Evolutionary conservation across 2,888 invertebrate genomes (phyloP).

Genomic region (Anaspis maculata): DNA sequence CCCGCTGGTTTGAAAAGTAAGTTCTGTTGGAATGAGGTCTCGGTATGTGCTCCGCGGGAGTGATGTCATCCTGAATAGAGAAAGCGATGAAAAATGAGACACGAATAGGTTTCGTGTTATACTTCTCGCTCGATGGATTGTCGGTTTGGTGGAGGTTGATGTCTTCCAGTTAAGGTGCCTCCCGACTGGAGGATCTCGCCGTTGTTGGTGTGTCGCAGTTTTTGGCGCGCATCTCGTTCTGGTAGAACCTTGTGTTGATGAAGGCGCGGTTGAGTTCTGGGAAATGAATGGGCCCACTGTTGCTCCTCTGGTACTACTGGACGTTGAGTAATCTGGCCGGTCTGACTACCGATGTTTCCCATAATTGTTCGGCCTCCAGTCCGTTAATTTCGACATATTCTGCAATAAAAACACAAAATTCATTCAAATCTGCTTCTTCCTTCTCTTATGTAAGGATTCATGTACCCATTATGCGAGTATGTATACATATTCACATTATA

Average conservation of each 20-base stretch:
- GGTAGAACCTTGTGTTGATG: constrained; percentile 52
- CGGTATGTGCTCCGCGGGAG: constrained; percentile 5
- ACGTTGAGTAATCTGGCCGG: constrained; percentile 27
- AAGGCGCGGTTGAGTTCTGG: constrained; percentile 26
- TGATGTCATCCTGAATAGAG: constrained; percentile 10
- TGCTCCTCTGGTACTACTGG: constrained; percentile 22
- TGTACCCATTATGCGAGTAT: too few relatives aligned
- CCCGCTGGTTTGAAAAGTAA: constrained; percentile 20
- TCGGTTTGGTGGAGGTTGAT: constrained; percentile 32
- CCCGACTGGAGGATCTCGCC: constrained; percentile 75
- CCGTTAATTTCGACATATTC: constrained; percentile 14
- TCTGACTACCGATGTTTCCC: constrained; percentile 41
- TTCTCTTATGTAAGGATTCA: too few relatives aligned
- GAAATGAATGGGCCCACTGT: constrained; percentile 34
- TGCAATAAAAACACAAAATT: constrained; percentile 9
- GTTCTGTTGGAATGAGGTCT: constrained; percentile 12
- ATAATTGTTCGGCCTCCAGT: constrained; percentile 20
- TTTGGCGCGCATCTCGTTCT: constrained; percentile 51
- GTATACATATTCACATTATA: too few relatives aligned
- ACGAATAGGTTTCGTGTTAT: too few relatives aligned
- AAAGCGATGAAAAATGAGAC: too few relatives aligned
- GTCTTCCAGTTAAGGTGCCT: constrained; percentile 73
- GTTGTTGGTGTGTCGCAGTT: constrained; percentile 71
- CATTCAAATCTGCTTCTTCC: too few relatives aligned
- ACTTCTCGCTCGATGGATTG: constrained; percentile 11